phyloP scores from a whole-genome alignment of 1,140 invertebrate genomes.

The Oryctes rhinoceros region DNA sequence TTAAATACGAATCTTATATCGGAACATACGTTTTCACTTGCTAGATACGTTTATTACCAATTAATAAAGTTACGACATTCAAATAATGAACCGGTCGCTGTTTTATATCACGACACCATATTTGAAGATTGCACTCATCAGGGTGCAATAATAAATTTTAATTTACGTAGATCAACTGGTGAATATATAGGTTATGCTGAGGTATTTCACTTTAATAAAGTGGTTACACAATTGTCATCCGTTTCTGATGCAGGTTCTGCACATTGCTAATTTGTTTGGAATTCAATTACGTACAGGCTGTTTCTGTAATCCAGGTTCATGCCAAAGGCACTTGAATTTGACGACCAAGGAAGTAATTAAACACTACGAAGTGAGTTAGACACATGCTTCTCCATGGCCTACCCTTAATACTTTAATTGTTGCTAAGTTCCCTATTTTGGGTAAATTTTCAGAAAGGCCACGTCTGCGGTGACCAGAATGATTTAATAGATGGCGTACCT shows the following conservation, averaged over 20 bases:
- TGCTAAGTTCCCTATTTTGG: background rate
- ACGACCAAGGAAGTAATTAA: conserved; percentile 74
- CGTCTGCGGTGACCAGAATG: conserved; percentile 89
- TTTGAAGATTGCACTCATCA: conserved; percentile 73
- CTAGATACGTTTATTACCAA: conserved; percentile 74
- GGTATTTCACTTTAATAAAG: conserved; percentile 66
- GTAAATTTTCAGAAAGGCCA: conserved; percentile 76
- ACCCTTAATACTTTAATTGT: background rate
- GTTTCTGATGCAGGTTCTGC: conserved; percentile 74
- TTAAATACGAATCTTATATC: conserved; percentile 73
- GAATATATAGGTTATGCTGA: conserved; percentile 88
- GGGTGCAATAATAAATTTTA: conserved; percentile 91
- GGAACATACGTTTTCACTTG: conserved; percentile 78
- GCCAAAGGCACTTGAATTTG: conserved; percentile 82
- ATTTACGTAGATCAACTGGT: conserved; percentile 79
- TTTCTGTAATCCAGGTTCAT: conserved; percentile 97
- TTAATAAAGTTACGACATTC: conserved; percentile 73
- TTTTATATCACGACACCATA: conserved; percentile 77
- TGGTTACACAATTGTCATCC: background rate
- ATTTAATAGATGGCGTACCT: conserved; percentile 88
- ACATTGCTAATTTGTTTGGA: conserved; percentile 86
- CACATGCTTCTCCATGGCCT: background rate
- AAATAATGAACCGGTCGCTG: conserved; percentile 76
- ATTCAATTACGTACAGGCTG: conserved; percentile 92
- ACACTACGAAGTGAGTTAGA: conserved; percentile 74